A percentile compares a stretch with the other conserved stretches of the same genome.
These are phyloP conservation scores for Chrysolina oricalcia DNA, from an alignment of 2,888 invertebrate species.

Conservation along the genomic window DNA sequence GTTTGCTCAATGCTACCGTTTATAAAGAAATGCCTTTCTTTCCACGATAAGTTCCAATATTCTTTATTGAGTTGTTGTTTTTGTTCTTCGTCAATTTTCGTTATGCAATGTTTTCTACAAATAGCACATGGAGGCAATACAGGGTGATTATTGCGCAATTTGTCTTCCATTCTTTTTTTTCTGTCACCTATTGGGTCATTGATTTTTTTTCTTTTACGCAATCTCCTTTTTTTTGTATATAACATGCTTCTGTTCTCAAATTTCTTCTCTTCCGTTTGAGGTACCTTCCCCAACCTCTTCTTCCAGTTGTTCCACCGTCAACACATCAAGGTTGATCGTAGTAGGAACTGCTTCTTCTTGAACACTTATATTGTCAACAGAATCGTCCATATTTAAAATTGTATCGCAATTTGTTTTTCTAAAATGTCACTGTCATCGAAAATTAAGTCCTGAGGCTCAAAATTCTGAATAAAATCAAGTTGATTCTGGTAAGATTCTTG, in stretches of 20 bases:
- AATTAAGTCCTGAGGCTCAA: background rate
- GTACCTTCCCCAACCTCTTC: conserved; percentile 5
- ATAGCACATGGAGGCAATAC: conserved; percentile 33
- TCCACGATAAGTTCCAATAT: conserved; percentile 35
- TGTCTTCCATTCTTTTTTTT: conserved; percentile 28
- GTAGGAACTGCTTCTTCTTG: background rate
- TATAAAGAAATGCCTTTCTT: conserved; percentile 37
- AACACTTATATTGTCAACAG: background rate
- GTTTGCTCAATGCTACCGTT: conserved; percentile 37
- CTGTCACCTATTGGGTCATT: conserved; percentile 14
- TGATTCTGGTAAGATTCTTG: conserved; percentile 12
- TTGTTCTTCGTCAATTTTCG: conserved; percentile 32
- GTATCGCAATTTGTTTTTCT: conserved; percentile 3
- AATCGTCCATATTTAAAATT: conserved; percentile 2
- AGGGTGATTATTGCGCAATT: conserved; percentile 24
- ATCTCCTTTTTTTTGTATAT: conserved; percentile 29
- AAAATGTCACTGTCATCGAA: conserved; percentile 6
- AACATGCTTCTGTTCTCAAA: conserved; percentile 26
- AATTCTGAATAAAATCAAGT: conserved; percentile 11
- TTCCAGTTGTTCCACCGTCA: background rate
- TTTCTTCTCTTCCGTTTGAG: conserved; percentile 25
- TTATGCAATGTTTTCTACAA: conserved; percentile 34
- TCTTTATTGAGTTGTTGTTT: conserved; percentile 37
- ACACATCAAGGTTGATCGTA: background rate
- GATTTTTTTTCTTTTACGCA: conserved; percentile 27